Base-by-base conservation (phyloP, 2,888 invertebrate species). In the Lomographa bimaculata region DNA sequence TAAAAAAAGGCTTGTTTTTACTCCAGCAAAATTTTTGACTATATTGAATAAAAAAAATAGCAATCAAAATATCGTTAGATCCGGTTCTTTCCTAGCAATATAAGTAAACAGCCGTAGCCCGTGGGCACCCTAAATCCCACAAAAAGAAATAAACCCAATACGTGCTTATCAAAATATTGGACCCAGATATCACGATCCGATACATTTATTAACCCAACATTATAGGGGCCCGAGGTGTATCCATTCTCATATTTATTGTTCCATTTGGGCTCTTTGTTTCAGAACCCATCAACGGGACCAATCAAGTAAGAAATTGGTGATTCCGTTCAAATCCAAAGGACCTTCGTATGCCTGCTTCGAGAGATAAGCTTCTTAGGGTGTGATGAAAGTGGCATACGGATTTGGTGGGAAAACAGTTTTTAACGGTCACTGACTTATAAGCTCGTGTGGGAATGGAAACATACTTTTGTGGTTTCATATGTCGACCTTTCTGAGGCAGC, bases 231-330 rank as follows among this genome's bases (percentile, higher is more conserved):
- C 25, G 33, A 30, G 37, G 37, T 42, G 41, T 43, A 38, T 42
- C 39, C 30, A 19, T 30, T 47, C 39, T 24, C 20, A 46, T 48
- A 46, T 51, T 48, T 48, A 43, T 51, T 41, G 46, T 36, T 43
- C 45, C 32, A 47, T 47, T 64, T 45, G 49, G 58, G 65, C 59
- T 61, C 72, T 79, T 85, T 85, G 83, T 83, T 77, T 72, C 60
- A 53, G 76, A 83, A 81, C 73, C 85, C 79, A 87, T 87, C 84
- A 84, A 63, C 64, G 65, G 64, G 75, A 68, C 76, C 78, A 84
- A 83, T 85, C 82, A 83, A 83, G 81, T 84, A 86, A 81, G 82
- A 86, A 85, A 86, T 86, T 83, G 84, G 76, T 79, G 79, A 79
- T 80, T 78, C 75, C 70, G 63, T 50, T 56, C 64, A 62, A 66